phyloP scores from a whole-genome alignment of 2,888 invertebrate genomes.

The Pegoplata infirma region DNA sequence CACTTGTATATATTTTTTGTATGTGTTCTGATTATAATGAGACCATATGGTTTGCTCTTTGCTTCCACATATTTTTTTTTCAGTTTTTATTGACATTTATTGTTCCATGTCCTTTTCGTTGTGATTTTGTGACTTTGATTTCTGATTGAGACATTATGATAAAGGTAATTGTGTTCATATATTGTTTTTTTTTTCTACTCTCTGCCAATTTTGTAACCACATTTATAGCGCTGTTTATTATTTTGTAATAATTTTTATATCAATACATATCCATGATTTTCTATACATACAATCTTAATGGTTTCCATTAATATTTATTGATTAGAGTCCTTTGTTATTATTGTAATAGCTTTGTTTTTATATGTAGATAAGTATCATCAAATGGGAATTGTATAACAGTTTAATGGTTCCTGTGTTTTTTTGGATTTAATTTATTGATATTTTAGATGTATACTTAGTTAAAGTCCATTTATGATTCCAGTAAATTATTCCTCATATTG shows the following conservation, averaged over 20 bases:
- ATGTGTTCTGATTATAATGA: slow-evolving; percentile 31
- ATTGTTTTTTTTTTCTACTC: slow-evolving; percentile 7
- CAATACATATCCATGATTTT: slow-evolving; percentile 23
- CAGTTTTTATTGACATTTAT: slow-evolving; percentile 45
- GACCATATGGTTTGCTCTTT: slow-evolving; percentile 38
- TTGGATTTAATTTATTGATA: too few relatives aligned
- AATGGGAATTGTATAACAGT: background rate
- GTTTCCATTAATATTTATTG: slow-evolving; percentile 13
- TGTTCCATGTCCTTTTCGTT: slow-evolving; percentile 40
- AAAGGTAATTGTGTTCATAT: slow-evolving; percentile 58
- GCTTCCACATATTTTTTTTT: too few relatives aligned
- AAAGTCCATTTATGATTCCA: too few relatives aligned
- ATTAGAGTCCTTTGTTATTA: slow-evolving; percentile 26
- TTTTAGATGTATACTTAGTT: too few relatives aligned
- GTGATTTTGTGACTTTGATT: slow-evolving; percentile 53
- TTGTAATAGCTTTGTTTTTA: background rate
- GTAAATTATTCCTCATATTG: too few relatives aligned
- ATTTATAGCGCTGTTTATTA: slow-evolving; percentile 25
- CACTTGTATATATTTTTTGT: background rate
- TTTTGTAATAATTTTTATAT: slow-evolving; percentile 37
- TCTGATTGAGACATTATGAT: slow-evolving; percentile 57
- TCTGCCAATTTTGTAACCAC: background rate
- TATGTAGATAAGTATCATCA: slow-evolving; percentile 13
- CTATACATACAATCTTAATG: slow-evolving; percentile 8
- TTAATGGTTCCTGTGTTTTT: background rate